Evolutionary conservation across 2,113 vertebrate genomes (phyloP).

Genomic region (Hylia prasina): DNA sequence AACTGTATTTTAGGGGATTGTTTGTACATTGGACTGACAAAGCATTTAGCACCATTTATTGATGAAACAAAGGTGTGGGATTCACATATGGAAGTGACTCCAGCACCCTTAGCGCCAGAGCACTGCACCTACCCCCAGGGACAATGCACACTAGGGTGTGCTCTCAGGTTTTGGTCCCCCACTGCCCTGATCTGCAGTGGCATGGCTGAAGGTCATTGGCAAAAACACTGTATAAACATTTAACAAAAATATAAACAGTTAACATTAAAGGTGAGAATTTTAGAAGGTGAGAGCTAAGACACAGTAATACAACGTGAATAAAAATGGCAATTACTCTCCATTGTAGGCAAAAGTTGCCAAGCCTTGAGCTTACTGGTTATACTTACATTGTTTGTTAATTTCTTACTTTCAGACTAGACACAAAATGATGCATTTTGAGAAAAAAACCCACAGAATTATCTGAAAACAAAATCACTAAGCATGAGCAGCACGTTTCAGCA

Average conservation of each 20-base stretch:
- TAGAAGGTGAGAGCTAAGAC: not conserved
- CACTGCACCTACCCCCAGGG: not conserved
- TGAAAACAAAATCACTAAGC: not conserved
- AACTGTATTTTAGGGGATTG: not conserved
- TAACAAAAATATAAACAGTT: not conserved
- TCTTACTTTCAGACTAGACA: not conserved
- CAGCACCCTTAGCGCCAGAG: not conserved
- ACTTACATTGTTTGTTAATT: not conserved
- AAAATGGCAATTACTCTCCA: not conserved
- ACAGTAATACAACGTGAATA: not conserved
- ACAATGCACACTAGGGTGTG: rapidly evolving
- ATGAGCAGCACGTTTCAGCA: not conserved
- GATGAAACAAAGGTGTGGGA: not conserved
- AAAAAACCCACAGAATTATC: not conserved
- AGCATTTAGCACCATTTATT: not conserved
- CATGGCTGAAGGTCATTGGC: not conserved
- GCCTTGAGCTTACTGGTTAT: not conserved
- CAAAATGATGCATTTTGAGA: not conserved
- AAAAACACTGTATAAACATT: not conserved
- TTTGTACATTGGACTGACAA: not conserved
- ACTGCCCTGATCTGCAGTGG: not conserved
- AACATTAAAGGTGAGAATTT: not conserved
- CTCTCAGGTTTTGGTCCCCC: not conserved
- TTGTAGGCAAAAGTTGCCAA: not conserved
- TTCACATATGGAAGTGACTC: too few relatives aligned